A percentile compares a stretch with the other conserved stretches of the same genome.
Conservation (phyloP, 2,888 invertebrate species). For the Flexamia atlantica region DNA sequence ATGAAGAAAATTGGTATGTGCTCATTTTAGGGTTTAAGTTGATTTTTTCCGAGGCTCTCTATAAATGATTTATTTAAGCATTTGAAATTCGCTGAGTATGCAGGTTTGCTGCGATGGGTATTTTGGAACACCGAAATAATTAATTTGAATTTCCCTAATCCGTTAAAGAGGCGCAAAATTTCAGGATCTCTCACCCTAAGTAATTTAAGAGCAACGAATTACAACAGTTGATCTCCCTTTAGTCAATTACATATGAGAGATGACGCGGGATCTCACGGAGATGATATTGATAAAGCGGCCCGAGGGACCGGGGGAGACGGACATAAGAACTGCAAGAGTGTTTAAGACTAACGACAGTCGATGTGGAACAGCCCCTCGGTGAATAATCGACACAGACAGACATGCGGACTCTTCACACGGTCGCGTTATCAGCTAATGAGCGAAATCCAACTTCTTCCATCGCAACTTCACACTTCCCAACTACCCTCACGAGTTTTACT, state of each 20-base stretch:
- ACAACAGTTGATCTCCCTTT: neutral
- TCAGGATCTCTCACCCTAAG: too few relatives aligned
- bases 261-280: neutral
- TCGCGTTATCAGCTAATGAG: constrained; percentile 64
- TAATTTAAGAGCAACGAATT: too few relatives aligned
- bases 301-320: constrained; percentile 22
- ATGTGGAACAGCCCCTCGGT: constrained; percentile 59
- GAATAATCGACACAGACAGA: constrained; percentile 60
- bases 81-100: too few relatives aligned
- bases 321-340: constrained; percentile 51
- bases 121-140: too few relatives aligned
- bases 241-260: neutral
- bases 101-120: too few relatives aligned
- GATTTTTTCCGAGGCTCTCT: too few relatives aligned
- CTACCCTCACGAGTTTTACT: neutral
- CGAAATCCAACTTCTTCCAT: constrained; percentile 43
- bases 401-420: constrained; percentile 60
- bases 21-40: too few relatives aligned
- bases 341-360: constrained; percentile 57
- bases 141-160: too few relatives aligned
- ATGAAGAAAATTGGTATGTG: too few relatives aligned
- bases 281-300: constrained; percentile 46
- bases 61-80: too few relatives aligned
- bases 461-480: constrained; percentile 32
- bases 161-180: too few relatives aligned